Evolutionary conservation across 2,888 invertebrate species (phyloP), one percentile per base, ranked within the genome.

Genomic region (Patella ulyssiponensis): DNA sequence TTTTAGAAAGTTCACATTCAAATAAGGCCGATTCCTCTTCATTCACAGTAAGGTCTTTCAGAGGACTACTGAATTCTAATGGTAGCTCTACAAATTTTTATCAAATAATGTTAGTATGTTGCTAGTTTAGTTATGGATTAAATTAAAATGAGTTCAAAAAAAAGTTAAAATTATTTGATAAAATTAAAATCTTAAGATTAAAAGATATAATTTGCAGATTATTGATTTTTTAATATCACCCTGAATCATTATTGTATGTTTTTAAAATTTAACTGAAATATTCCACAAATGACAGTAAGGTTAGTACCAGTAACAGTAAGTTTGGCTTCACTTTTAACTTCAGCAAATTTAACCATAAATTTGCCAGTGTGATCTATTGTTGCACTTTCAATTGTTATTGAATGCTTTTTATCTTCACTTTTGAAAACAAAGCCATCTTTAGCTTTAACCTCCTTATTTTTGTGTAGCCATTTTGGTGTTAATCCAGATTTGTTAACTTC

Each of bases 401-500:
- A 85, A 72, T 89, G 88, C 9, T 81, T 81, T 20, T 77, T 80
- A 9, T 83, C 96, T 92, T 97, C 96, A 89, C 96, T 95, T 75
- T 96, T 94, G n/a, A 97, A 94, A 88, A 83, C 96, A 94, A 90
- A 96, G 90, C 96, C 78, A 69, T 84, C 96, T 95, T 96, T 96
- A 71, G 96, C 96, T 86, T 95, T 95, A 1, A 97, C 93, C 92
- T 96, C 96, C 87, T 95, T 95, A 94, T 87, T 87, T 76, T 88
- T 83, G 80, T 96, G 95, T 92, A 94, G 96, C 97, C 97, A 98
- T 90, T 95, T 96, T 0, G 97, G 97, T 2, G 96, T 92, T 20
- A 97, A 97, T 91, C 98, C 97, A 56, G 97, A 97, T 93, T 98
- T 98, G 27, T 97, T 97, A 17, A 98, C 93, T 91, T 98, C 97